Base-by-base conservation (phyloP, 2,888 invertebrate species). In the Epistrophe grossulariae region DNA sequence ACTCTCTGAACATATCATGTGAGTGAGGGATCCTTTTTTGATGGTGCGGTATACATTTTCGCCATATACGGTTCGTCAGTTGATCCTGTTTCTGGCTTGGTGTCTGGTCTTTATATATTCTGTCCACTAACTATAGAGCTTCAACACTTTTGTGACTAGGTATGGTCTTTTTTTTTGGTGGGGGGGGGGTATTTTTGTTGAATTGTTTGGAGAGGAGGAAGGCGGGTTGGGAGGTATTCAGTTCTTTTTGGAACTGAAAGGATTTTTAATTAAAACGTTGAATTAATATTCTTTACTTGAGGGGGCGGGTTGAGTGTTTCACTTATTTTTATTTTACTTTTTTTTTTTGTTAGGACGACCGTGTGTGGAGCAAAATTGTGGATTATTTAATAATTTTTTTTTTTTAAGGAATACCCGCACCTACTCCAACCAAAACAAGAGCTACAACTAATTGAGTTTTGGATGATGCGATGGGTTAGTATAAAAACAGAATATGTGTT, bases 221-320 rank as follows among this genome's bases (percentile, higher is more conserved):
- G 19, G 35, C n/a, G 5, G 19, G 19, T 5, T 35, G 13, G n/a
- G n/a, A n/a, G n/a, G n/a, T 40, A 38, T 38, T 68, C 50, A 68
- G 48, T 68, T 50, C 35, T 48, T 68, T 24, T 68, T 13, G 60
- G 71, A 15, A 80, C 38, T 72, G 78, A 78, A 73, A 73, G 81
- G 81, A 81, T 85, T 85, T 85, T 85, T 81, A 85, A 85, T 85
- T 85, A 85, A 85, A 85, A 78, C 84, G 84, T 85, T 77, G 84
- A 78, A 85, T 85, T 85, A 85, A 85, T 85, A 73, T 81, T 81
- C 84, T 71, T 81, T 81, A 85, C 84, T 81, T 78, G 52, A 64
- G 50, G 52, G 62, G 19, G 43, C n/a, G 45, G 48, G 57, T 17
- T 64, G 71, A 71, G 48, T 62, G 62, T 64, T 57, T 52, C 10